Evolutionary conservation across 2,888 invertebrate species (phyloP).

Genomic region (Zygogramma bicolorata): DNA sequence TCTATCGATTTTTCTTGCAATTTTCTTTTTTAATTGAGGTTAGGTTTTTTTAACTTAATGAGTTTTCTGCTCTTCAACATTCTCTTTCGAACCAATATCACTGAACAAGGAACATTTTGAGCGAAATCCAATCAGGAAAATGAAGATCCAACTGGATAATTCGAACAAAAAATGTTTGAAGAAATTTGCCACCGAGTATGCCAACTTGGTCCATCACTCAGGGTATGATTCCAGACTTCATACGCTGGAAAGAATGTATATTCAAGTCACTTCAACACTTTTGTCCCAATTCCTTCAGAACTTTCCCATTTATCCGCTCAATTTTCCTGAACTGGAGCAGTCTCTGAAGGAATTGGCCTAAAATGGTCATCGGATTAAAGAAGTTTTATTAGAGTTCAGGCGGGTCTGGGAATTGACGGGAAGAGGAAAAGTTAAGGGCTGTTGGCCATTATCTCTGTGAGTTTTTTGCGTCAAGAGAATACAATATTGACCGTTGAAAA

Average conservation of each 20-base stretch:
- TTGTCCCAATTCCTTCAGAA: background rate
- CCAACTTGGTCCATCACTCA: too few relatives aligned
- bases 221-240: too few relatives aligned
- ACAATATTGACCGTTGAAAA: conserved; percentile 13
- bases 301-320: background rate
- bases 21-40: too few relatives aligned
- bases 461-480: conserved; percentile 7
- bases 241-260: background rate
- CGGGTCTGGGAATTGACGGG: conserved; percentile 18
- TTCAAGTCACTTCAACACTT: background rate
- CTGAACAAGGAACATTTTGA: too few relatives aligned
- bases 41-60: too few relatives aligned
- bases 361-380: conserved; percentile 20
- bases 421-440: conserved; percentile 24
- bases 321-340: background rate
- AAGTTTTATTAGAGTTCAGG: conserved; percentile 24
- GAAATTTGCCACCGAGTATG: too few relatives aligned
- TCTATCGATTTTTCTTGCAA: too few relatives aligned
- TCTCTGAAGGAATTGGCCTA: conserved; percentile 3
- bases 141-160: too few relatives aligned
- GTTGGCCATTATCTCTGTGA: conserved; percentile 7
- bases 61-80: too few relatives aligned
- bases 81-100: too few relatives aligned
- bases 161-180: too few relatives aligned
- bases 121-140: too few relatives aligned